Percentiles rank a stretch among this genome's conserved stretches.
Evolutionary conservation across 2,113 vertebrate species (phyloP).

Genomic region (Vimba vimba): DNA sequence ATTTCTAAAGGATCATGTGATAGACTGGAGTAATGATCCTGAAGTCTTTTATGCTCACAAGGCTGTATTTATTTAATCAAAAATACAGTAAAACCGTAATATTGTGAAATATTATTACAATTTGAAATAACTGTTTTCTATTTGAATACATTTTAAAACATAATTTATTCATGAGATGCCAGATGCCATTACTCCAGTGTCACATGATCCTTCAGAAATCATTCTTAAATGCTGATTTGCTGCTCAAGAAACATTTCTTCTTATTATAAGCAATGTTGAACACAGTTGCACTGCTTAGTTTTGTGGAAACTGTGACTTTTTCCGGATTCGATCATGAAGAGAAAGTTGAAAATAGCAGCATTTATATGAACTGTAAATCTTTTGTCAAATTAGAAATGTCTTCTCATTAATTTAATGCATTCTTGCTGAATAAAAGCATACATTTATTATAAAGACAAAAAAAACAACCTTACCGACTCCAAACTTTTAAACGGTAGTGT

Average conservation of each 20-base stretch:
- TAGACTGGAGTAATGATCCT: too few relatives aligned
- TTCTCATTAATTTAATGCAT: neutral
- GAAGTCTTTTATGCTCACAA: neutral
- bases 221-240: neutral
- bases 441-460: neutral
- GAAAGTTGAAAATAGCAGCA: neutral
- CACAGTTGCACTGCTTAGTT: neutral
- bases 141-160: neutral
- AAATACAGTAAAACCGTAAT: neutral
- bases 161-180: neutral
- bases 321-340: neutral
- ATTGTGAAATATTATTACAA: neutral
- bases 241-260: neutral
- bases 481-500: too few relatives aligned
- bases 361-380: neutral
- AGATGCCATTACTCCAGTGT: neutral
- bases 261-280: neutral
- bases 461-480: neutral
- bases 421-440: neutral
- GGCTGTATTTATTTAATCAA: neutral
- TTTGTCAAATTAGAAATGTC: neutral
- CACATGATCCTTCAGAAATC: neutral
- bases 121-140: neutral
- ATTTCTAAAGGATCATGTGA: too few relatives aligned
- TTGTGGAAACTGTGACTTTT: neutral